Percentiles rank a stretch among this genome's conserved stretches.
Conservation (phyloP, 2,888 invertebrate genomes). For the Mythimna ferrago region DNA sequence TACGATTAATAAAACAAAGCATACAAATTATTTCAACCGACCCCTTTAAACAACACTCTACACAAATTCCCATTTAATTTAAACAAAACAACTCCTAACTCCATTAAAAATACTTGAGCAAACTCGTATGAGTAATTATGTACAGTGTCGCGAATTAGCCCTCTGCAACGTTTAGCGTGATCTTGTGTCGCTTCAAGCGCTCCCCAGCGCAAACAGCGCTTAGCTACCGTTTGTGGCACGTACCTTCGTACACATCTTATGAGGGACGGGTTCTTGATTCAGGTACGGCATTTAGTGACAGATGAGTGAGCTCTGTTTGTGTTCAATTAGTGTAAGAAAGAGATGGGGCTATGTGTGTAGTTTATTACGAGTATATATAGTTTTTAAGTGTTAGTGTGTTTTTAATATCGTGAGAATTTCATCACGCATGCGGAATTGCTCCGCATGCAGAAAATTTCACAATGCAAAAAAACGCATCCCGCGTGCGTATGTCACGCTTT, state of each 20-base stretch:
- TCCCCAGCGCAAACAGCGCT: slow-evolving; percentile 70
- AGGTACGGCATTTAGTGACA: slow-evolving; percentile 43
- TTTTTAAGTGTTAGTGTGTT: not conserved
- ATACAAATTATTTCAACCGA: slow-evolving; percentile 11
- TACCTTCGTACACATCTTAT: slow-evolving; percentile 61
- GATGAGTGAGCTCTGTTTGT: slow-evolving; percentile 38
- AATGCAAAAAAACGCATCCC: too few relatives aligned
- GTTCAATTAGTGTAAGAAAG: slow-evolving; percentile 34
- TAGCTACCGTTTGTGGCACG: slow-evolving; percentile 61
- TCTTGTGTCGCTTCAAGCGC: slow-evolving; percentile 67
- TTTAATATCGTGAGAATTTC: too few relatives aligned
- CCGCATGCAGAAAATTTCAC: too few relatives aligned
- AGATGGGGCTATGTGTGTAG: not conserved
- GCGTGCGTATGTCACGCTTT: too few relatives aligned
- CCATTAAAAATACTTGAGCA: slow-evolving; percentile 63
- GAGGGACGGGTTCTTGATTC: slow-evolving; percentile 43
- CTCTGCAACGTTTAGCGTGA: slow-evolving; percentile 69
- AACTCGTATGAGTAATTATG: slow-evolving; percentile 68
- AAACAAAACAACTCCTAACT: slow-evolving; percentile 47
- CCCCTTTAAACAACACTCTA: slow-evolving; percentile 8
- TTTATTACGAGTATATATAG: not conserved
- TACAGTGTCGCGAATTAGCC: slow-evolving; percentile 69
- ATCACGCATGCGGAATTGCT: too few relatives aligned
- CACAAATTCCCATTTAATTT: slow-evolving; percentile 31
- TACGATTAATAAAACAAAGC: slow-evolving; percentile 3